Base-by-base conservation (phyloP, 35 echinoderm and acorn worm genomes). In the Anneissia japonica region DNA sequence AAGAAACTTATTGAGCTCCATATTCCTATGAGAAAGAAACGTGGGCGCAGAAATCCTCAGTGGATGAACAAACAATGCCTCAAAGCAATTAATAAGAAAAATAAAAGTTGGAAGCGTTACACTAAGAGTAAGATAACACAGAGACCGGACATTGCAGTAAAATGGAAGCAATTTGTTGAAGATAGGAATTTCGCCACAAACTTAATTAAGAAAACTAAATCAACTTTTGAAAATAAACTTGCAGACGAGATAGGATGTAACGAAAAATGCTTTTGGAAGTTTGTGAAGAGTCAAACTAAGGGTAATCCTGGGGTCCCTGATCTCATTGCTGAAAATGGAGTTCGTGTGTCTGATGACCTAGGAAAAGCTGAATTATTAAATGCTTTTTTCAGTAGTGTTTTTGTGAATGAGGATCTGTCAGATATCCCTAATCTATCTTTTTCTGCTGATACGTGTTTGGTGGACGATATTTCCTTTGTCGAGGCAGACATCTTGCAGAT, bases 181-280 rank as follows among this genome's bases (percentile, higher is more conserved):
- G 35, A 36, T 3, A 88, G 86, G 31, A 80, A 88, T 77, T 26
- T 16, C 34, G 73, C 76, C 23, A 88, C 86, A 11, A 39, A 36
- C 0, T 30, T 77, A 4, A 36, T 88, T 39, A 81, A 73, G 33
- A 79, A 77, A 30, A 36, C 86, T 30, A 88, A 81, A 81, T 28
- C 31, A 5, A 14, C 80, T 17, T 88, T 88, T 80, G 86, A 88
- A 37, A 88, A 79, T 32, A 88, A 73, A 36, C 32, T 88, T 36
- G 86, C 86, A 56, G 45, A 32, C 32, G 86, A 88, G 81, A 75
- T 88, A 23, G 79, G 55, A 39, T 4, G 64, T 21, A 88, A 88
- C 38, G 31, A 31, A 39, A 88, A 88, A 72, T 72, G 77, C 31
- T 88, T 81, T 41, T 88, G 86, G 77, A 88, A 73, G 36, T 81